Base-by-base conservation (phyloP, 2,888 invertebrate genomes). In the Uloborus plumipes region DNA sequence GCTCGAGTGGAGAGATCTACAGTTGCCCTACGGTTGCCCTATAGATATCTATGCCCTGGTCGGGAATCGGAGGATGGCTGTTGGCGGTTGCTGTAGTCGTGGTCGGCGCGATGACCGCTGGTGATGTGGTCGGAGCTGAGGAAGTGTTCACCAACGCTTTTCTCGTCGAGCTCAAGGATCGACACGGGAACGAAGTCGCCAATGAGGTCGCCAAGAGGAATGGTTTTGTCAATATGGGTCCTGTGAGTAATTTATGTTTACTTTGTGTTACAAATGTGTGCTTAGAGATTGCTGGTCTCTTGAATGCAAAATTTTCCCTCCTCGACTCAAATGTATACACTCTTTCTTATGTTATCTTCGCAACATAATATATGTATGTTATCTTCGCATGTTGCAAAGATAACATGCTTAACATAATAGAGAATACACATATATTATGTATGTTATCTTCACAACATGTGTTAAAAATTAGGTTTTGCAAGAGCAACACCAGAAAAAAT, bases 141-240 rank as follows among this genome's bases (percentile, higher is more conserved):
- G 87, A 95, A 89, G 93, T 99, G 87, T 96, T 97, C 91, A 98
- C 98, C 89, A 98, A 98, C 90, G 94, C 95, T 77, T 99, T 99
- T 92, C 92, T 96, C 89, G 98, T 99, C 87, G 93, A 94, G 87
- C 94, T 98, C 90, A 93, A 93, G 88, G 92, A 94, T 86, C 93
- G 94, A 85, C 93, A 94, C 84, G 93, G 93, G 80, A 93, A 92
- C 87, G 91, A 93, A 22, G 91, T 94, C 88, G 98, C 96, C 71
- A 93, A 93, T 88, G 90, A 91, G 86, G 92, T 99, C 85, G 98
- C 98, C 84, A 91, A 92, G 86, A 92, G 94, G 88, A 95, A 97
- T 89, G 98, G 98, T 88, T 98, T 99, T 91, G 93, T 95, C 88
- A 97, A 94, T 90, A 92, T 97, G 87, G 96, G 97, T 89, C 93